Base-by-base conservation (phyloP, 2,888 invertebrate species). In the Eubasilissa splendida region DNA sequence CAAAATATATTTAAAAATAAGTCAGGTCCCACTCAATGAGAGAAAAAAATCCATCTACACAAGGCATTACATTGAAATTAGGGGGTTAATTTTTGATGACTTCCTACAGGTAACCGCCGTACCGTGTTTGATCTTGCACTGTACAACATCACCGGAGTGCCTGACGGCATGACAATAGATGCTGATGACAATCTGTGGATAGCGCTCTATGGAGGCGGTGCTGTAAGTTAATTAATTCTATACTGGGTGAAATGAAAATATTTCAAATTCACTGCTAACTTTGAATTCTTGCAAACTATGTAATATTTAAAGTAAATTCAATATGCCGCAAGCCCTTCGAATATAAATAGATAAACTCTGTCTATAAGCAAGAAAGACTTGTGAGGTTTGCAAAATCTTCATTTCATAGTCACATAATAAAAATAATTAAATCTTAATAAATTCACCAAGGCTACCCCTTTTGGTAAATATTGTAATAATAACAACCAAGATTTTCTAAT, bases 161-260 rank as follows among this genome's bases (percentile, higher is more conserved):
- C 94, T 0, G 94, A 94, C 86, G 94, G 94, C 9, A 96, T 96
- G 95, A 95, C 96, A 0, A 95, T 95, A 74, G 96, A 96, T 85
- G 89, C 88, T 3, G 92, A 94, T 78, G 96, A 93, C 58, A 95
- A 96, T 86, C 88, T 96, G 22, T 96, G 96, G 96, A 91, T 96
- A 8, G 94, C 94, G 2, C 87, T 93, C 77, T 93, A 88, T 85
- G 89, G 90, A 80, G 95, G 94, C 14, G 76, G 76, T n/a, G 63
- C 58, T 31, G 80, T 80, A 56, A 80, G 76, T 63, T 56, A 14
- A 54, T 71, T 14, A 54, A 56, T 54, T 14, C 14, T 63, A 63
- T 10, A 3, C 14, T 2, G 2, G 14, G n/a, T 63, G n/a, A 58
- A 8, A 58, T n/a, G 4, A n/a, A n/a, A 22, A 22, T 22, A 22